Conservation (phyloP, 2,113 vertebrate species). For the Syngnathus typhle region DNA sequence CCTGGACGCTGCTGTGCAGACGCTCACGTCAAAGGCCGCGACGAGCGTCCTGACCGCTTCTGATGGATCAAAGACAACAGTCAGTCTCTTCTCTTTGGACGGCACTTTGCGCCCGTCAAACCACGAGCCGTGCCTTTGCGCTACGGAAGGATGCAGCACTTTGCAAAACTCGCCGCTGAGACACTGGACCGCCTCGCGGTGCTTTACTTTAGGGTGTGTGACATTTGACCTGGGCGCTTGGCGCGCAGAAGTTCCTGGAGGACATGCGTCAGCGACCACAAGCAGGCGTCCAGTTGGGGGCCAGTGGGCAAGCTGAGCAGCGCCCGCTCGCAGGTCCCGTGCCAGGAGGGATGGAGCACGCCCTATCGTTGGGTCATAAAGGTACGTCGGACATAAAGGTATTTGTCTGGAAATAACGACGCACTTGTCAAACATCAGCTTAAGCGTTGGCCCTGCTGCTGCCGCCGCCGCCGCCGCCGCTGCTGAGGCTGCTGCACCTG, state of each 20-base stretch:
- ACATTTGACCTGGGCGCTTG: neutral
- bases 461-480: too few relatives aligned
- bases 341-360: neutral
- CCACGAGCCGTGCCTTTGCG: too few relatives aligned
- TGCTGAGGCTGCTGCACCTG: too few relatives aligned
- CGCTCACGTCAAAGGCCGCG: neutral
- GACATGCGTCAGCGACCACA: slow-evolving; percentile 8
- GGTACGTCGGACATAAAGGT: too few relatives aligned
- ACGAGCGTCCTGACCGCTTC: neutral
- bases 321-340: neutral
- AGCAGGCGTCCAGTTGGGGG: neutral
- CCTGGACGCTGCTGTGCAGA: neutral
- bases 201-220: too few relatives aligned
- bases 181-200: too few relatives aligned
- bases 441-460: too few relatives aligned
- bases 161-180: too few relatives aligned
- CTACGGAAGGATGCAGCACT: too few relatives aligned
- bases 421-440: too few relatives aligned
- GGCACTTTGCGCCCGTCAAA: neutral
- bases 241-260: neutral
- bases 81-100: neutral
- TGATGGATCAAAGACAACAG: neutral
- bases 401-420: too few relatives aligned
- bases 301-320: neutral
- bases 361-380: neutral